These are phyloP conservation scores for Poecilia latipinna DNA, from an alignment of 2,113 vertebrate species.

Conservation along the genomic window DNA sequence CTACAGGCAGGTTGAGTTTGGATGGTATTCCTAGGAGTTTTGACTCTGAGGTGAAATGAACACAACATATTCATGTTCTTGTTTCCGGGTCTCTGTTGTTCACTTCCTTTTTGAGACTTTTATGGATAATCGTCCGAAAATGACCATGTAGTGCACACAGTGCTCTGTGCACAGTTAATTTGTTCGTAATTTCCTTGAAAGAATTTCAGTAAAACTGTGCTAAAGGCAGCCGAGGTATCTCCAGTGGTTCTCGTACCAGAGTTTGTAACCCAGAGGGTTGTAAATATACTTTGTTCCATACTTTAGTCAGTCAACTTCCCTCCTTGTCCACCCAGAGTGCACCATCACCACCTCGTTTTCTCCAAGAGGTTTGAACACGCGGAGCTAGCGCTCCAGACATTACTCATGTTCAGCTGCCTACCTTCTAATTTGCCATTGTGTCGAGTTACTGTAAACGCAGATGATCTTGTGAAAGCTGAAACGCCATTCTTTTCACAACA, in stretches of 20 bases:
- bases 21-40: neutral
- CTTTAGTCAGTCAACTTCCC: neutral
- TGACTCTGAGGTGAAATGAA: neutral
- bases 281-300: neutral
- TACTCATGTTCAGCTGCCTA: neutral
- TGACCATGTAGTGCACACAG: too few species aligned
- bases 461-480: conserved; percentile 26
- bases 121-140: neutral
- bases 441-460: conserved; percentile 48
- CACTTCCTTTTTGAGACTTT: neutral
- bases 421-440: conserved; percentile 24
- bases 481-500: conserved; percentile 7
- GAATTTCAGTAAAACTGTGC: neutral
- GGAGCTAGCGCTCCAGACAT: neutral
- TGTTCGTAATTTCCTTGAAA: neutral
- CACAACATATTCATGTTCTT: too few species aligned
- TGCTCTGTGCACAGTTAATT: neutral
- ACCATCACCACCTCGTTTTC: neutral
- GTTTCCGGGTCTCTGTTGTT: too few species aligned
- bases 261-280: neutral
- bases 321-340: conserved; percentile 8
- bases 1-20: neutral
- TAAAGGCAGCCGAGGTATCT: neutral
- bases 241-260: neutral
- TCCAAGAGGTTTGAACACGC: neutral